phyloP scores from a whole-genome alignment of 2,888 invertebrate species.

The Synanthedon andrenaeformis region DNA sequence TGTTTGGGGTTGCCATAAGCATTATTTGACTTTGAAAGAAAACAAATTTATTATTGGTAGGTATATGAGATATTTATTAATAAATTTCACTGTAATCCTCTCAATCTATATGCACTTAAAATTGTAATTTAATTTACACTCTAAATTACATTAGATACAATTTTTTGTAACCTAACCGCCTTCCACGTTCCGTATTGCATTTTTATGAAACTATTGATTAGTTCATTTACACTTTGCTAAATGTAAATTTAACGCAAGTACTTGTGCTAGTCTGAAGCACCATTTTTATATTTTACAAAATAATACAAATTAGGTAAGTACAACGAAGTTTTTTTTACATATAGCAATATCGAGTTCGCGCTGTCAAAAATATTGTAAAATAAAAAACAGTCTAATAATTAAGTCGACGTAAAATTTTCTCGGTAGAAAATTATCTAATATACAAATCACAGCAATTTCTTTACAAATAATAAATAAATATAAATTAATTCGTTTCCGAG shows the following conservation, averaged over 20 bases:
- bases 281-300: neutral
- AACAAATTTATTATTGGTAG: constrained; percentile 41
- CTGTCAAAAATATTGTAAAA: neutral
- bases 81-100: constrained; percentile 66
- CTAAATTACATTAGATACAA: constrained; percentile 42
- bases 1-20: constrained; percentile 13
- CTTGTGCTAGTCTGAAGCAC: constrained; percentile 1
- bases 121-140: constrained; percentile 64
- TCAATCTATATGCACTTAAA: constrained; percentile 64
- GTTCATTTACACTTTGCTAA: neutral
- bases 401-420: constrained; percentile 6
- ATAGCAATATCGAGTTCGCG: neutral
- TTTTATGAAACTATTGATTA: constrained; percentile 45
- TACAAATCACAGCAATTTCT: constrained; percentile 51
- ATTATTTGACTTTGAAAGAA: constrained; percentile 7
- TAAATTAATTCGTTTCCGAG: constrained; percentile 49
- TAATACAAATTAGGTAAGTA: neutral
- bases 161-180: constrained; percentile 26
- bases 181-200: constrained; percentile 58
- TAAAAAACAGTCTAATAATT: neutral
- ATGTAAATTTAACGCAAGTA: neutral
- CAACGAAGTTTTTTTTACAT: neutral
- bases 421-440: constrained; percentile 34
- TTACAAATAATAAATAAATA: constrained; percentile 45
- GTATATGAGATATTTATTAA: constrained; percentile 69